Base-by-base conservation (phyloP, 2,888 invertebrate species). In the Acleris cristana region DNA sequence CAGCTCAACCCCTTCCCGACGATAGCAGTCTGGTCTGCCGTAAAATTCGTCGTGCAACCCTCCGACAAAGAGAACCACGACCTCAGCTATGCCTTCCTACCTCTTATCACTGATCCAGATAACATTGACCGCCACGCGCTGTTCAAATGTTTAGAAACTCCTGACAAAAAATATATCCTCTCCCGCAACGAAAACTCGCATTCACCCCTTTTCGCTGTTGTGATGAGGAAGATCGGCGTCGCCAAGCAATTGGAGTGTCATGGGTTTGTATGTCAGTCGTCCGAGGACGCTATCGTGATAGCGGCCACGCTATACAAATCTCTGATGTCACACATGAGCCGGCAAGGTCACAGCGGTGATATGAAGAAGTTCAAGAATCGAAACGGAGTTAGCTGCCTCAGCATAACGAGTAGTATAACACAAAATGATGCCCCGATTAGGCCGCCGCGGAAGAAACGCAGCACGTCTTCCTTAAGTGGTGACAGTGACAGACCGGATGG, bases 1-100 rank as follows among this genome's bases (percentile, higher is more conserved):
- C 94, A 94, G 78, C 84, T 96, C 62, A 97, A 98, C 79, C 96
- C 97, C 2, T 98, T 98, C 80, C 96, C 97, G 21, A 96, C 97
- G 55, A 98, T 98, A 85, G 98, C 98, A 1, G 98, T 98, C 2
- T 98, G 98, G 98, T 98, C 98, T 19, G 97, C 98, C 0, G 96
- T 98, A 2, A 97, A 97, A 85, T 96, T 98, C 82, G 95, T 96
- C 8, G 94, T 96, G 21, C 95, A 96, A 71, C 90, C 94, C 16
- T 87, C 92, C 30, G 94, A 94, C 72, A 94, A 94, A 64, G 93
- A 94, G 53, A 89, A 92, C 5, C 87, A 82, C 59, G 93, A 93
- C 34, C 80, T 93, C 30, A 94, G 94, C 77, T 96, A 95, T 82
- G 97, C 98, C 45, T 98, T 98, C 83, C 89, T 98, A 72, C 98